These are phyloP conservation scores for Danaus plexippus DNA, from an alignment of 1,140 invertebrate genomes.

Conservation along the genomic window DNA sequence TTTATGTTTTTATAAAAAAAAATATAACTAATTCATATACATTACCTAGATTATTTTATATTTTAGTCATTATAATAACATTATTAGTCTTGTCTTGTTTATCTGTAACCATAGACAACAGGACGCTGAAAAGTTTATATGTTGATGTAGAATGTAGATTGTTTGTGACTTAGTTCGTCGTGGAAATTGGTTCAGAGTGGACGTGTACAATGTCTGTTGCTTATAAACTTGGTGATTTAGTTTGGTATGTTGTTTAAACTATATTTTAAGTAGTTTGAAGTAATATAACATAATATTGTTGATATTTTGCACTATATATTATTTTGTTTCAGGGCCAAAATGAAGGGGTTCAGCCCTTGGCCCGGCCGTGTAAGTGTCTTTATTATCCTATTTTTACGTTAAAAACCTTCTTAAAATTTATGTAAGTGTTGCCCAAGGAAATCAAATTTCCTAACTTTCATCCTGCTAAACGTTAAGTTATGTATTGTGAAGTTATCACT, in stretches of 20 bases:
- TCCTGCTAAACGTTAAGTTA: not conserved
- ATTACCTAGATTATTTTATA: not conserved
- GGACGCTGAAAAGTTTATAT: constrained; percentile 38
- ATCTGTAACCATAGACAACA: constrained; percentile 29
- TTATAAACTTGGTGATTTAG: constrained; percentile 69
- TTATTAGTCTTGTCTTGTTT: not conserved
- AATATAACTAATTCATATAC: not conserved
- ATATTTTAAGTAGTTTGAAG: constrained; percentile 10
- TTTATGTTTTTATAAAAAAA: not conserved
- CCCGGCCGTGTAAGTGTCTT: constrained; percentile 87
- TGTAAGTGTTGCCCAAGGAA: not conserved
- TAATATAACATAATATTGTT: constrained; percentile 6
- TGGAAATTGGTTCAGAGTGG: constrained; percentile 36
- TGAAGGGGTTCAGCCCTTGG: constrained; percentile 96
- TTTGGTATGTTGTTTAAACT: constrained; percentile 61
- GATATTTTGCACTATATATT: constrained; percentile 13
- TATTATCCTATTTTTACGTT: constrained; percentile 35
- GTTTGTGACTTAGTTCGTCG: constrained; percentile 62
- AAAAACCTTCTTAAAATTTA: constrained; percentile 3
- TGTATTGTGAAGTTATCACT: constrained; percentile 1
- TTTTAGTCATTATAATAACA: not conserved
- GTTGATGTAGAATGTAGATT: constrained; percentile 27
- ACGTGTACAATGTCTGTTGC: constrained; percentile 53
- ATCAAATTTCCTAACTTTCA: constrained; percentile 2
- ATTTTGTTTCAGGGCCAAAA: constrained; percentile 89